Evolutionary conservation across 2,797 vertebrate genomes (phyloP), one percentile per base, ranked within the genome.

Genomic region (Enteromius mattozi): DNA sequence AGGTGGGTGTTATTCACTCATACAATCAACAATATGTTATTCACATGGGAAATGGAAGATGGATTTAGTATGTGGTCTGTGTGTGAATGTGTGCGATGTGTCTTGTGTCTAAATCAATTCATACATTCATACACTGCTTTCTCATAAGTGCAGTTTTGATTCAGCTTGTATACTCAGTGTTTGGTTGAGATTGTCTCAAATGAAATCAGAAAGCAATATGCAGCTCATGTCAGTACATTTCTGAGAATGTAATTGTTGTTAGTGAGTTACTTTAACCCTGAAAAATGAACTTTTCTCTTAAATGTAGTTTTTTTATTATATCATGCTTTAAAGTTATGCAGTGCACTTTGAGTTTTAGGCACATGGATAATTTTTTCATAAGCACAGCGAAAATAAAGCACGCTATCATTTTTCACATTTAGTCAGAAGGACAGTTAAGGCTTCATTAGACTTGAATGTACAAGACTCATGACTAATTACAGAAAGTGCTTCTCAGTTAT

Each of bases 1-100:
- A 99, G 98, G 98, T 99, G 87, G 91, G 96, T 90, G 80, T 49
- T 59, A 49, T 13, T 82, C 56, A 82, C 77, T 59, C 47, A 24
- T 40, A 10, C 45, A 12, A 40, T 68, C 33, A 54, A 0, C n/a
- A 6, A n/a, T 59, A 69, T 13, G 4, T 69, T 65, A 14, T 59
- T 82, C 49, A 71, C 42, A 35, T 63, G 49, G 66, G 21, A 74
- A 71, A 69, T 63, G 27, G 42, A 24, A 2, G 1, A 66, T 49
- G 9, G 51, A 47, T 49, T n/a, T 30, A 72, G 33, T 78, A 33
- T 70, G 51, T 65, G 65, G 8, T 77, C 61, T 66, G 19, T 81
- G 66, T 47, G 68, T 24, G 30, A 47, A n/a, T 47, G 17, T 84
- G 61, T 84, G 63, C 75, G 45, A 47, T 65, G 27, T 90, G 86